Conservation (phyloP, 2,888 invertebrate genomes). For the Drosophila paucipuncta region DNA sequence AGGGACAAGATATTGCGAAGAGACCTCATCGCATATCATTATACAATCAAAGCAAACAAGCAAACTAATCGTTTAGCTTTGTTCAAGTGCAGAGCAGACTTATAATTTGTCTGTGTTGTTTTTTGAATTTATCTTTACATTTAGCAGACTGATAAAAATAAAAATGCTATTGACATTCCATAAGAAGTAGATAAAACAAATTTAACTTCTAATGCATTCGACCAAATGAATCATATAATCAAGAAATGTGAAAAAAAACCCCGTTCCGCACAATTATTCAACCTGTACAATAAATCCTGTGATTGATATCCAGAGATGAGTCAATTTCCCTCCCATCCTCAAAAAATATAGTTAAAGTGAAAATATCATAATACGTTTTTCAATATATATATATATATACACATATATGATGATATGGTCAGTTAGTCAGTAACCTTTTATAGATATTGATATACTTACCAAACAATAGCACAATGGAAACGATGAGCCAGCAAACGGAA, state of each 20-base stretch:
- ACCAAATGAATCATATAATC: constrained; percentile 39
- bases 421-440: background rate
- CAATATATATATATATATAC: background rate
- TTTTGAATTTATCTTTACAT: constrained; percentile 53
- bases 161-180: constrained; percentile 31
- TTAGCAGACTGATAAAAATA: constrained; percentile 39
- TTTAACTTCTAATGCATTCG: constrained; percentile 16
- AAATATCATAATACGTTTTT: background rate
- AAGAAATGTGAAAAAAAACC: constrained; percentile 9
- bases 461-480: constrained; percentile 77
- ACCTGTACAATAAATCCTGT: background rate
- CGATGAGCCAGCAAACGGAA: constrained; percentile 81
- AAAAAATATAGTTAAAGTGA: background rate
- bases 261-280: constrained; percentile 10
- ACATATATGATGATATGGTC: background rate
- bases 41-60: constrained; percentile 40
- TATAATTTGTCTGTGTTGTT: background rate
- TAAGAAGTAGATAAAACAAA: constrained; percentile 27
- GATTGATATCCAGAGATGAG: background rate
- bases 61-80: constrained; percentile 26
- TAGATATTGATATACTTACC: constrained; percentile 69
- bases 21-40: constrained; percentile 28
- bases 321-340: background rate
- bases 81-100: background rate
- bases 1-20: background rate